These are phyloP conservation scores for Nomada hirtipes DNA, from an alignment of 2,888 invertebrate species.

Conservation along the genomic window DNA sequence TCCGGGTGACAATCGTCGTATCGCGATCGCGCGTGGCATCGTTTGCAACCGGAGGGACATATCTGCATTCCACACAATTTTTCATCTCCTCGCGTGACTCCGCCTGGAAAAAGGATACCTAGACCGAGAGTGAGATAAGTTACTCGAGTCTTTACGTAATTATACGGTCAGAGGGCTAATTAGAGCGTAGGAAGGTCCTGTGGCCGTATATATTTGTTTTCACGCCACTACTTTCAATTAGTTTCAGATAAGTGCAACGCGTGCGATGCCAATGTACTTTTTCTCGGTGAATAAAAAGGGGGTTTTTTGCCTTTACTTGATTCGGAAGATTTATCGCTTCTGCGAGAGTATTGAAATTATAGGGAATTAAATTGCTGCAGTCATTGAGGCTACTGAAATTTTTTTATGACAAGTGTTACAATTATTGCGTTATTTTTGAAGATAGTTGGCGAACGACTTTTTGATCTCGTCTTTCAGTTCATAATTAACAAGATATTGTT, in stretches of 20 bases:
- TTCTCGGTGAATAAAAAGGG: too few relatives aligned
- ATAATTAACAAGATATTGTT: too few relatives aligned
- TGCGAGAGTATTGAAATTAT: too few relatives aligned
- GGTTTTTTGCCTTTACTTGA: too few relatives aligned
- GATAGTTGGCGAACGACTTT: too few relatives aligned
- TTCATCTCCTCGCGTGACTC: constrained; percentile 51
- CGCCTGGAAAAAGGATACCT: background rate
- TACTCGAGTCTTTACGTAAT: constrained; percentile 36
- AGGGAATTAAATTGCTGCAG: too few relatives aligned
- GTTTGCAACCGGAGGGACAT: constrained; percentile 44
- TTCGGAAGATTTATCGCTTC: too few relatives aligned
- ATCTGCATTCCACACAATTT: constrained; percentile 54
- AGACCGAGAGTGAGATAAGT: constrained; percentile 31
- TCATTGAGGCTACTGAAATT: too few relatives aligned
- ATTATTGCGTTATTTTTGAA: too few relatives aligned
- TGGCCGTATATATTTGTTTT: constrained; percentile 3
- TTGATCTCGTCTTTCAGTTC: too few relatives aligned
- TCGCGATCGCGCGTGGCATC: constrained; percentile 60
- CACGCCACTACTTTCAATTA: constrained; percentile 32
- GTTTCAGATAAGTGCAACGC: background rate
- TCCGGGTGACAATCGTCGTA: constrained; percentile 71
- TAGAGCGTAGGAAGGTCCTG: constrained; percentile 9
- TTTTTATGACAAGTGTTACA: too few relatives aligned
- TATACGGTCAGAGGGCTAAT: constrained; percentile 30
- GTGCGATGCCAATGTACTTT: background rate